phyloP scores from a whole-genome alignment of 2,888 invertebrate species.

The Kuschelorhynchus macadamiae region DNA sequence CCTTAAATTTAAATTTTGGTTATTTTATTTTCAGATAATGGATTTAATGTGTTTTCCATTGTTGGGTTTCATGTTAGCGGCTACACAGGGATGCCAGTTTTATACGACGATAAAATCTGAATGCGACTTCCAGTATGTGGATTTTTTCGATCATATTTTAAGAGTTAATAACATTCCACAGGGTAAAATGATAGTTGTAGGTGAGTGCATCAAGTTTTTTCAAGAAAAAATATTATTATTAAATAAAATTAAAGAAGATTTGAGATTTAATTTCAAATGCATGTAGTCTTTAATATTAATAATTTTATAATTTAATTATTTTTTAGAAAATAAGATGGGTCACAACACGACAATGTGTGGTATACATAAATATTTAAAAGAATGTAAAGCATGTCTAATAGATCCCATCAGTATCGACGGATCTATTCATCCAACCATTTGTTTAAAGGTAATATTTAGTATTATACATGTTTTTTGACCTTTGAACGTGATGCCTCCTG shows the following conservation, averaged over 20 bases:
- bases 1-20: too few relatives aligned
- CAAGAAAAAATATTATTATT: neutral
- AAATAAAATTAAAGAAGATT: too few relatives aligned
- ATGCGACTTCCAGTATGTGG: conserved; percentile 47
- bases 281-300: too few relatives aligned
- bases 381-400: conserved; percentile 52
- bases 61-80: conserved; percentile 74
- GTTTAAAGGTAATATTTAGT: conserved; percentile 31
- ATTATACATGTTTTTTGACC: neutral
- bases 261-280: too few relatives aligned
- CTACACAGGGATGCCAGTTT: conserved; percentile 63
- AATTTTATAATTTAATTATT: neutral
- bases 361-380: conserved; percentile 48
- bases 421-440: conserved; percentile 68
- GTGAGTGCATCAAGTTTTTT: conserved; percentile 16
- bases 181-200: conserved; percentile 53
- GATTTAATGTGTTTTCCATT: conserved; percentile 77
- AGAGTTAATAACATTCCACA: conserved; percentile 50
- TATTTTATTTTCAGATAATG: conserved; percentile 65
- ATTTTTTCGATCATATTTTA: conserved; percentile 53
- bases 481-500: neutral
- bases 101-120: conserved; percentile 51
- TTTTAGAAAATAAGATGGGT: conserved; percentile 42
- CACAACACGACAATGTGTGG: conserved; percentile 49
- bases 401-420: conserved; percentile 74